Base-by-base conservation (phyloP, 2,797 vertebrate species). In the Poecilia picta region DNA sequence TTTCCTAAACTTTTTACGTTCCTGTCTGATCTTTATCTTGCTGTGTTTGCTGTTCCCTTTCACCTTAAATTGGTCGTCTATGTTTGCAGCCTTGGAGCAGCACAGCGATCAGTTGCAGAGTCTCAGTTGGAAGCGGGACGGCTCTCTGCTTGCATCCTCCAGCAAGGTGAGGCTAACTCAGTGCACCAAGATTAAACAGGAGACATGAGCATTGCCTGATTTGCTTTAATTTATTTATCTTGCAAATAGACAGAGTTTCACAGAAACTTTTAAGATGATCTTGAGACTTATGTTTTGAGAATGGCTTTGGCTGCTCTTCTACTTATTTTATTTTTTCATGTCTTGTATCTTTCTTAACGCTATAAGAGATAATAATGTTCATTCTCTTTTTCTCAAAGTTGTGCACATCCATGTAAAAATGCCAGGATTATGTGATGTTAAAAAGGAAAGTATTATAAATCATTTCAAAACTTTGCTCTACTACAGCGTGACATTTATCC, bases 51-150 rank as follows among this genome's bases (percentile, higher is more conserved):
- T 72, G 4, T 81, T 47, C 75, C 18, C n/a, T 31, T 13, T 83
- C 41, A 76, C 31, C 79, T 11, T 75, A 75, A 59, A 82, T 73
- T 75, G 36, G 59, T 45, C 1, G 13, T 74, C 55, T 90, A 73
- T 89, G 75, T 62, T 76, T 1, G 39, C 94, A 99, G 98, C 94
- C 81, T 91, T 99, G 95, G 96, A 94, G 45, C 88, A 94, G 82
- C 98, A 98, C 0, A 62, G 94, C 1, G 97, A 98, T 83, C 96
- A 95, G 87, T 91, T 99, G 89, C 98, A 98, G 90, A 95, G 97
- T 79, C 89, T 98, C 72, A 86, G 93, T 77, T 99, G 98, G 98
- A 98, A 97, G 91, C 91, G 16, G 13, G 97, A 99, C 0, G 98
- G 98, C 3, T 91, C 88, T n/a, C 94, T 98, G 25, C 89, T 99